phyloP scores from a whole-genome alignment of 2,888 invertebrate species.

The Podabrus alpinus region DNA sequence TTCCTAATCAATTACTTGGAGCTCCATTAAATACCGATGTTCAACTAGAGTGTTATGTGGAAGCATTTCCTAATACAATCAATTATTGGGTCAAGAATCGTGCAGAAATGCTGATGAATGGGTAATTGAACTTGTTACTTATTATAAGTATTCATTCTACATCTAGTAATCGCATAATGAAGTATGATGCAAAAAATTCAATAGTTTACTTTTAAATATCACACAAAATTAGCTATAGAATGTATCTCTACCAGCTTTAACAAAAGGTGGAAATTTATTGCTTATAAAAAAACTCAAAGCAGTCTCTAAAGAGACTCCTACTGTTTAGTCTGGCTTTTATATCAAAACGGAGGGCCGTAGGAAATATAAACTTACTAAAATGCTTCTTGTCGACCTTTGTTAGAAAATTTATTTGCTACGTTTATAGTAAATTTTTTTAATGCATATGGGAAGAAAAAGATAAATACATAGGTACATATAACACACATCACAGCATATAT shows the following conservation, averaged over 20 bases:
- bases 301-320: conserved; percentile 20
- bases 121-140: conserved; percentile 60
- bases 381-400: conserved; percentile 23
- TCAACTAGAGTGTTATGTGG: conserved; percentile 83
- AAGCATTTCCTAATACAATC: conserved; percentile 79
- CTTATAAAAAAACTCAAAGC: conserved; percentile 20
- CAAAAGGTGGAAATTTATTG: conserved; percentile 23
- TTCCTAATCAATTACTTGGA: conserved; percentile 86
- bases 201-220: conserved; percentile 6
- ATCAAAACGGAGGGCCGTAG: conserved; percentile 10
- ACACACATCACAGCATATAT: background rate
- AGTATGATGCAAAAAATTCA: background rate
- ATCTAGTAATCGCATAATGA: background rate
- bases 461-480: background rate
- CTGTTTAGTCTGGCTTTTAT: conserved; percentile 19
- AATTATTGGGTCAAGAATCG: conserved; percentile 82
- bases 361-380: conserved; percentile 22
- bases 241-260: conserved; percentile 12
- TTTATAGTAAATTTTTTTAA: conserved; percentile 19
- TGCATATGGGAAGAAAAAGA: conserved; percentile 18
- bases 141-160: background rate
- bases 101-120: conserved; percentile 80
- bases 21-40: conserved; percentile 86
- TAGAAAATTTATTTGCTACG: conserved; percentile 13
- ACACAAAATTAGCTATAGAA: conserved; percentile 7